A percentile compares a stretch with the other conserved stretches of the same genome.
These are phyloP conservation scores for Scalopus aquaticus DNA, from an alignment of 2,113 vertebrate species.

Conservation along the genomic window DNA sequence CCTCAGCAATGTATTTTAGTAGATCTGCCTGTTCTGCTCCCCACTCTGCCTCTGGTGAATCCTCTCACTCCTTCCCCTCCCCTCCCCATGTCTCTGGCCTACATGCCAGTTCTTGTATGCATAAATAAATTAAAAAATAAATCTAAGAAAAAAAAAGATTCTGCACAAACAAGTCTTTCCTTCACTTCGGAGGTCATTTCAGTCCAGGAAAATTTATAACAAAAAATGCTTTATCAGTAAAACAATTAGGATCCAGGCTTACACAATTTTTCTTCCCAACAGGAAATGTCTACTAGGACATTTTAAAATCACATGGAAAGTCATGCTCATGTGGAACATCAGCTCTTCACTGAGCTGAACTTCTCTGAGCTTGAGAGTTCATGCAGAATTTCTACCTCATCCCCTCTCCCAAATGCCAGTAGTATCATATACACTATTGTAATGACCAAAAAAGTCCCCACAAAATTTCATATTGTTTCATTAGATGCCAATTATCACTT, in stretches of 20 bases:
- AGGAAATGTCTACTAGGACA: background rate
- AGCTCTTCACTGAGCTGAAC: background rate
- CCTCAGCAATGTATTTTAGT: too few species aligned
- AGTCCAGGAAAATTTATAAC: background rate
- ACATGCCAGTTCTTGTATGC: too few species aligned
- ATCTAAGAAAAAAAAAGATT: too few species aligned
- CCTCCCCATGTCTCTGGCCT: too few species aligned
- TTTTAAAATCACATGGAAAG: slow-evolving; percentile 21
- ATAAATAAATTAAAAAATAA: too few species aligned
- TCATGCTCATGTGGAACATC: background rate
- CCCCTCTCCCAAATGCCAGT: background rate
- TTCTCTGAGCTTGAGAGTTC: background rate
- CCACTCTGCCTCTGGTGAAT: too few species aligned
- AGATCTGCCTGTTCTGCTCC: too few species aligned
- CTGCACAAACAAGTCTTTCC: background rate
- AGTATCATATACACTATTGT: background rate
- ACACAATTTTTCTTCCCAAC: background rate
- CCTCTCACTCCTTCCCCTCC: too few species aligned
- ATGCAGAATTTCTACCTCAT: background rate
- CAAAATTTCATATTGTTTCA: background rate
- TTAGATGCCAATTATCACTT: background rate
- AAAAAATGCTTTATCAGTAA: background rate
- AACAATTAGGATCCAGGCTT: background rate
- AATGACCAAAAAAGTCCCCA: background rate
- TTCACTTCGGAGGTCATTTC: background rate